phyloP scores from a whole-genome alignment of 2,113 vertebrate genomes.

The Gadus chalcogrammus region DNA sequence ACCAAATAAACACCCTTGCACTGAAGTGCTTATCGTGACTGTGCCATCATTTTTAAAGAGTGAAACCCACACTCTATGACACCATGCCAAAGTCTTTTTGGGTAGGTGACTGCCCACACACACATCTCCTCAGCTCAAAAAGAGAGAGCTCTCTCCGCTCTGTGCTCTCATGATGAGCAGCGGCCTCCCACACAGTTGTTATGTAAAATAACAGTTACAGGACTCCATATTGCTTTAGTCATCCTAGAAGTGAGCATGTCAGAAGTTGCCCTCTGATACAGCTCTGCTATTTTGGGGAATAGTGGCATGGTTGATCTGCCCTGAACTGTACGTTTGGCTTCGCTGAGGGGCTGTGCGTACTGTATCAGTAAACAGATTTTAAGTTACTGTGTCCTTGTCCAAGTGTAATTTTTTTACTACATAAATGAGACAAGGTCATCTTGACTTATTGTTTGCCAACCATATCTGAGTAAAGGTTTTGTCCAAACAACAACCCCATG shows the following conservation, averaged over 20 bases:
- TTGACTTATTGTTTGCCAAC: no score
- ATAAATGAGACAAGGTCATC: no score
- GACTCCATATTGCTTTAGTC: conserved; percentile 25
- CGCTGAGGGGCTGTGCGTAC: no score
- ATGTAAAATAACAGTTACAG: conserved; percentile 48
- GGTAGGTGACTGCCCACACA: conserved; percentile 54
- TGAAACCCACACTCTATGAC: conserved; percentile 15
- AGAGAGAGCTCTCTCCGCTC: conserved; percentile 34
- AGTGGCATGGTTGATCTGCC: conserved; percentile 5
- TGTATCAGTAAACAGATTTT: no score
- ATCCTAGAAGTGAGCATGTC: conserved; percentile 31
- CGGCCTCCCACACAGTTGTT: conserved; percentile 53
- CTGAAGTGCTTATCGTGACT: no score
- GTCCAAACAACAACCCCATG: no score
- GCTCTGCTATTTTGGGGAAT: conserved; percentile 27
- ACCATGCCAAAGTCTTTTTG: conserved; percentile 44
- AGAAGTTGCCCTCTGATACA: conserved; percentile 32
- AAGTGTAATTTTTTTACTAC: no score
- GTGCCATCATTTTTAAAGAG: conserved; percentile 3
- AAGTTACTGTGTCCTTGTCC: no score
- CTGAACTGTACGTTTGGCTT: no score
- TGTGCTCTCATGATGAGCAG: conserved; percentile 32
- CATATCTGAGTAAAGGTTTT: no score
- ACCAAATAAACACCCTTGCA: no score
- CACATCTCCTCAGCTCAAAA: conserved; percentile 40